Conservation (phyloP, 2,113 vertebrate species). For the Scomber colias region DNA sequence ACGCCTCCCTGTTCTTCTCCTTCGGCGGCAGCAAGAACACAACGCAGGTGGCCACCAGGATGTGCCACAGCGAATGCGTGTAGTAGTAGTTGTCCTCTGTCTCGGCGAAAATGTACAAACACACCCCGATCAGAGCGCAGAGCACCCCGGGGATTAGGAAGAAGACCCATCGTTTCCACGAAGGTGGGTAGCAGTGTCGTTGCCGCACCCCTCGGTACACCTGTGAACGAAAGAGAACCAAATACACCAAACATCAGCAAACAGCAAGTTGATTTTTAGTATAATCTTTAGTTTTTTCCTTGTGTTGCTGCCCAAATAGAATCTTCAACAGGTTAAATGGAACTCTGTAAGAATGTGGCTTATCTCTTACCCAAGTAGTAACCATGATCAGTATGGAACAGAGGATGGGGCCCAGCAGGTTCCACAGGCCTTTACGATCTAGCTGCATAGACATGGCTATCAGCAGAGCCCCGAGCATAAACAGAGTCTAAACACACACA, state of each 20-base stretch:
- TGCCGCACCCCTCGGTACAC: constrained; percentile 87
- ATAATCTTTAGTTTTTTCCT: neutral
- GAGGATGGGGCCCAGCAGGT: constrained; percentile 94
- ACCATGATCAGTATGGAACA: constrained; percentile 90
- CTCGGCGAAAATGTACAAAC: constrained; percentile 91
- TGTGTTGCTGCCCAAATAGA: neutral
- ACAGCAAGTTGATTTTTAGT: neutral
- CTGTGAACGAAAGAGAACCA: constrained; percentile 69
- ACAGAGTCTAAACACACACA: constrained; percentile 86
- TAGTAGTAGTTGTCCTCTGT: constrained; percentile 97
- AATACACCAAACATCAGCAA: neutral
- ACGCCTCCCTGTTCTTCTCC: constrained; percentile 78
- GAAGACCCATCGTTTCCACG: constrained; percentile 94
- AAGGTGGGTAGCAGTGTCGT: constrained; percentile 91
- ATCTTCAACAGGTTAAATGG: neutral
- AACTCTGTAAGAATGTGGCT: neutral
- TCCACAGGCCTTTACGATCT: constrained; percentile 95
- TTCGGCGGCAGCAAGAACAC: constrained; percentile 92
- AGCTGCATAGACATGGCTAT: constrained; percentile 97
- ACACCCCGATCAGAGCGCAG: constrained; percentile 88
- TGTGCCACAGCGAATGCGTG: constrained; percentile 96
- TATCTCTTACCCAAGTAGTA: constrained; percentile 90
- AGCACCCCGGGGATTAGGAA: constrained; percentile 90
- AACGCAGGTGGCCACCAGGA: constrained; percentile 92
- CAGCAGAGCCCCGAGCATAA: constrained; percentile 89